Evolutionary conservation across 2,888 invertebrate genomes (phyloP), one percentile per base, ranked within the genome.

Genomic region (Crossocerus cetratus): DNA sequence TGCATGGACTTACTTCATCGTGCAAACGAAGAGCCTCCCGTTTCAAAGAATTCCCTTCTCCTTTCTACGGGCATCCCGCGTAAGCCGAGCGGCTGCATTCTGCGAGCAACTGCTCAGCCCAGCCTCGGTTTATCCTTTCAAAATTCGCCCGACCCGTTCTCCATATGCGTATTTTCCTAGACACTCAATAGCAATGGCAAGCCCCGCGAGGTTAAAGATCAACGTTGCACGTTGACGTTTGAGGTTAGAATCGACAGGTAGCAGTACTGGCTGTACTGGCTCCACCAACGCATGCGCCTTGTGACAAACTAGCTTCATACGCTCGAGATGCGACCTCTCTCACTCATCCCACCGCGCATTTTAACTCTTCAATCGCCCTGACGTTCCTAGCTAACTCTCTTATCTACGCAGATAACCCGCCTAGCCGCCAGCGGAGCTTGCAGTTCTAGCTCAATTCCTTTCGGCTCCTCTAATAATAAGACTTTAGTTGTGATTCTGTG

Each of bases 241-340:
- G 78, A 86, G 87, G 88, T 87, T 87, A 87, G 85, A 84, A 86
- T 86, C 87, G 87, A 86, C 86, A 87, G 87, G 87, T 87, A 88
- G 86, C 82, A 80, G 78, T 78, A 80, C 72, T 61, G 58, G 76
- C 68, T 69, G 62, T 72, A 72, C 68, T 23, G 54, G 20, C 32
- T 32, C 32, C 18, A 55, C 49, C n/a, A 11, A 56, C 76, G 76
- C 76, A 84, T 85, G 86, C 83, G 85, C 80, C 57, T 18, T 61
- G 65, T 13, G 11, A 23, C 49, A 23, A 74, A 54, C 60, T 45
- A 65, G 67, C 53, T 66, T 77, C 65, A 60, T 59, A 71, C 55
- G 56, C 32, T 63, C 74, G 53, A 66, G 70, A 66, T 61, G 59
- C 61, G 49, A 53, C 64, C 70, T 54, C 42, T 58, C 43, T 20